Evolutionary conservation across 2,797 vertebrate species (phyloP).

Genomic region (Semaprochilodus insignis): DNA sequence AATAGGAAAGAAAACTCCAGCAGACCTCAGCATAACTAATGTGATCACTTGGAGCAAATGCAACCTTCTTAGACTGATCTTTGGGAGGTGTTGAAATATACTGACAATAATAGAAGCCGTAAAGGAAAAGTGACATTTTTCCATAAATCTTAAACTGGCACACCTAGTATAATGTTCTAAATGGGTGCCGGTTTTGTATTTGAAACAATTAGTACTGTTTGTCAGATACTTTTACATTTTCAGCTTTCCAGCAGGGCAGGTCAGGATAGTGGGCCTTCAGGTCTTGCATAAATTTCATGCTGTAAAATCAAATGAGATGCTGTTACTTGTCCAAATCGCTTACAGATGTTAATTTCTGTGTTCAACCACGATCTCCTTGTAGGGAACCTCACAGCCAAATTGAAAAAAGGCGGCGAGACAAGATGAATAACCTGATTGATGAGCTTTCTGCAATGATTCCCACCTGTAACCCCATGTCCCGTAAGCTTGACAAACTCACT

Average conservation of each 20-base stretch:
- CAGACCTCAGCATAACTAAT: too few species aligned
- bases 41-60: too few species aligned
- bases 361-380: conserved; percentile 2
- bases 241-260: background rate
- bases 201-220: background rate
- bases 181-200: background rate
- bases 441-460: conserved; percentile 94
- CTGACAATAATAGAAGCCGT: too few species aligned
- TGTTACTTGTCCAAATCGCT: background rate
- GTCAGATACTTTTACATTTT: background rate
- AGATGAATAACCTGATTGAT: conserved; percentile 95
- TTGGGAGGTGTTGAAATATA: too few species aligned
- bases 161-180: background rate
- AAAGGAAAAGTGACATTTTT: too few species aligned
- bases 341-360: background rate
- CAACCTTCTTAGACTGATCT: too few species aligned
- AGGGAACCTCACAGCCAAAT: conserved; percentile 96
- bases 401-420: conserved; percentile 92
- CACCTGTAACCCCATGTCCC: conserved; percentile 87
- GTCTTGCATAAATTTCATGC: background rate
- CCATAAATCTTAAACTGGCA: too few species aligned
- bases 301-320: background rate
- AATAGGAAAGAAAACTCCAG: too few species aligned
- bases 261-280: background rate
- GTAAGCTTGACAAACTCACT: conserved; percentile 93